Conservation (phyloP, 2,888 invertebrate genomes). For the Dorcus hopei region DNA sequence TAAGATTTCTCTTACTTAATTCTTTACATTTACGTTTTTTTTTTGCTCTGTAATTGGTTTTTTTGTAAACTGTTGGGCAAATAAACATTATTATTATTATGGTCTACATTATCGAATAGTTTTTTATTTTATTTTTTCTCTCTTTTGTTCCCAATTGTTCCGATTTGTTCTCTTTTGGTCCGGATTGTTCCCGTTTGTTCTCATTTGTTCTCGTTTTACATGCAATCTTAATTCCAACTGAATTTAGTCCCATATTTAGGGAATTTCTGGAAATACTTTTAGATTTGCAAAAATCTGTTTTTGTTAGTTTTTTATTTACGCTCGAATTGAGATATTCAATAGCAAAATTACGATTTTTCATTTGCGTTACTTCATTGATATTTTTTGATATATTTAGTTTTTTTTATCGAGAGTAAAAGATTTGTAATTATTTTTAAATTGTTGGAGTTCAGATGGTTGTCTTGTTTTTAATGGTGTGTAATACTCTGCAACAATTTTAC, state of each 20-base stretch:
- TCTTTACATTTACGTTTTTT: too few species aligned
- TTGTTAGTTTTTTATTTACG: background rate
- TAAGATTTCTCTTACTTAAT: too few species aligned
- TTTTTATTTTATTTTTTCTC: background rate
- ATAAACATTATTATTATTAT: too few species aligned
- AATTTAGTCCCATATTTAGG: background rate
- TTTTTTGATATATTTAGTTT: background rate
- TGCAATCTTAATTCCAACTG: background rate
- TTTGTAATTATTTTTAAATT: background rate
- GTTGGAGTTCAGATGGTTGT: too few species aligned
- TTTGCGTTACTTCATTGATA: background rate
- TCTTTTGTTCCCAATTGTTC: background rate
- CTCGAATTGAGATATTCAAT: background rate
- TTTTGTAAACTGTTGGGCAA: too few species aligned
- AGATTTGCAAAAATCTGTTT: background rate
- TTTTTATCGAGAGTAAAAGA: background rate
- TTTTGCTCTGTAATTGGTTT: too few species aligned
- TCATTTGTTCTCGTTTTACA: too few species aligned
- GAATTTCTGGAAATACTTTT: background rate
- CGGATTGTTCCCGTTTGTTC: too few species aligned
- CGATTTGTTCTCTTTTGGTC: too few species aligned
- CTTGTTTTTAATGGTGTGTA: too few species aligned
- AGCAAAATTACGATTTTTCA: background rate
- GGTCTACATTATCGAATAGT: background rate
- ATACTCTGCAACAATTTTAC: too few species aligned